A percentile compares a stretch with the other conserved stretches of the same genome.
Evolutionary conservation across 1,140 invertebrate genomes (phyloP).

Genomic region (Drosophila persimilis): DNA sequence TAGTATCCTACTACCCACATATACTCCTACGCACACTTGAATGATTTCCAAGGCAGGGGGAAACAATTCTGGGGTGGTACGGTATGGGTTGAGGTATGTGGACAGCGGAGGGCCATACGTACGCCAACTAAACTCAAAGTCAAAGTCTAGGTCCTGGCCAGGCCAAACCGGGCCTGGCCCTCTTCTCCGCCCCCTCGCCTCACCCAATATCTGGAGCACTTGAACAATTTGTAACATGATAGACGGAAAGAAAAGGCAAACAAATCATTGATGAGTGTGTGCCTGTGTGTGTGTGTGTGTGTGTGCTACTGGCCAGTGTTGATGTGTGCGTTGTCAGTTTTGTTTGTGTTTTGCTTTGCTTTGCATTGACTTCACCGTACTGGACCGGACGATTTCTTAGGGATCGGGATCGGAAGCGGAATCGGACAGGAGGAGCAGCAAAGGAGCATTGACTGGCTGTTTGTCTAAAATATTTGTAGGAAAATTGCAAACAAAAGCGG

Average conservation of each 20-base stretch:
- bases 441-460: constrained; percentile 42
- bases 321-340: constrained; percentile 42
- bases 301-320: constrained; percentile 6
- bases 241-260: constrained; percentile 64
- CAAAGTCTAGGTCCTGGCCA: constrained; percentile 40
- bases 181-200: constrained; percentile 8
- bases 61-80: not conserved
- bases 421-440: not conserved
- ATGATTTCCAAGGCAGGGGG: constrained; percentile 42
- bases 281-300: constrained; percentile 9
- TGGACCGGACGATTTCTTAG: constrained; percentile 24
- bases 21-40: constrained; percentile 34
- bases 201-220: constrained; percentile 71
- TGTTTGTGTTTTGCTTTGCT: constrained; percentile 78
- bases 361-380: constrained; percentile 66
- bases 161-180: not conserved
- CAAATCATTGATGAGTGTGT: constrained; percentile 44
- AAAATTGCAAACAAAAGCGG: constrained; percentile 65
- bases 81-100: constrained; percentile 48
- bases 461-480: constrained; percentile 77
- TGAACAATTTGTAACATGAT: constrained; percentile 79
- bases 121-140: constrained; percentile 43
- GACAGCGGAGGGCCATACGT: constrained; percentile 58
- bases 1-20: constrained; percentile 9
- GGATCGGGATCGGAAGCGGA: not conserved